These are phyloP conservation scores for Damaliscus lunatus DNA, from an alignment of 2,113 vertebrate species.

Conservation along the genomic window DNA sequence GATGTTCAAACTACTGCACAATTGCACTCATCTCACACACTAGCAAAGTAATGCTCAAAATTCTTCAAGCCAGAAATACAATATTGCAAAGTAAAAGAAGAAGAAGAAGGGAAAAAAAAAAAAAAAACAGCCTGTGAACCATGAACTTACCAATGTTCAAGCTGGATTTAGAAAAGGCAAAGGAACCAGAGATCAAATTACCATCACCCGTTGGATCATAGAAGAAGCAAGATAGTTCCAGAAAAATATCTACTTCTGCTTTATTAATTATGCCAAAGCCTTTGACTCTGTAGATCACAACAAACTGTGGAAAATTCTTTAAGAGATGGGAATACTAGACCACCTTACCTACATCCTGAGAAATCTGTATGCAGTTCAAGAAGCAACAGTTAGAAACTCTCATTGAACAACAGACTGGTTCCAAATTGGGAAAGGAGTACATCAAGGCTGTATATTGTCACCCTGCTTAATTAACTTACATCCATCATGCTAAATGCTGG, in stretches of 20 bases:
- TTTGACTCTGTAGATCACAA: not conserved
- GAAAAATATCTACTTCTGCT: not conserved
- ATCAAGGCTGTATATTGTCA: not conserved
- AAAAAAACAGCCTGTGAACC: not conserved
- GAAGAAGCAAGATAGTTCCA: not conserved
- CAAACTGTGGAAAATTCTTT: not conserved
- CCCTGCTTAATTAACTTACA: not conserved
- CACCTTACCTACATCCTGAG: not conserved
- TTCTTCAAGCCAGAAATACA: not conserved
- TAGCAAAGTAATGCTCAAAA: not conserved
- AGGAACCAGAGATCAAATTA: not conserved
- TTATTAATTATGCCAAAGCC: not conserved
- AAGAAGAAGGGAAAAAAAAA: no score
- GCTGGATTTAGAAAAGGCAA: not conserved
- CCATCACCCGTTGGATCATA: not conserved
- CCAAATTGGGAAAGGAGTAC: not conserved
- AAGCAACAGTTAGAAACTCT: accelerated
- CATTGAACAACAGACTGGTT: not conserved
- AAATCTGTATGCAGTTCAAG: not conserved
- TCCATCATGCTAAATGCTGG: not conserved
- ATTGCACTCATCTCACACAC: not conserved
- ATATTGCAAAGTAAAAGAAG: no score
- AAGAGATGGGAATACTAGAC: not conserved
- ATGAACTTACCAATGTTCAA: not conserved
- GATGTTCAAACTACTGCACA: not conserved